Conservation (phyloP, 2,888 invertebrate genomes). For the Matsumyia berberina region DNA sequence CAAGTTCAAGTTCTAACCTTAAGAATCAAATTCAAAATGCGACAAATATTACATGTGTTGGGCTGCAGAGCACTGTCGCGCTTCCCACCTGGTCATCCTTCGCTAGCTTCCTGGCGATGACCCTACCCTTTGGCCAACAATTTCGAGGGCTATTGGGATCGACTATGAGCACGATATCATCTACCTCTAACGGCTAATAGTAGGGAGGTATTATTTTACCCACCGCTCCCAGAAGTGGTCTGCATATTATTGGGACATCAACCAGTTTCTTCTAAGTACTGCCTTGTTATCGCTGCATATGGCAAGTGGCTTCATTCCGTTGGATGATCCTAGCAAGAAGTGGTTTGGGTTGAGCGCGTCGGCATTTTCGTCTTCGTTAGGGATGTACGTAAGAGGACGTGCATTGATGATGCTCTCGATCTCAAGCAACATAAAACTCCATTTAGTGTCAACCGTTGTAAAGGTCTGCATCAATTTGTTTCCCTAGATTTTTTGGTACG, state of each 20-base stretch:
- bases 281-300: no score
- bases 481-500: background rate
- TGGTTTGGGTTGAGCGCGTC: no score
- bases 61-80: background rate
- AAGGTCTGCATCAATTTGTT: slow-evolving; percentile 10
- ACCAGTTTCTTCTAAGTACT: no score
- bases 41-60: no score
- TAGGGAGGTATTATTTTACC: no score
- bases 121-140: slow-evolving; percentile 52
- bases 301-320: slow-evolving; percentile 31
- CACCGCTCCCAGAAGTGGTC: no score
- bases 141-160: slow-evolving; percentile 39
- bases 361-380: no score
- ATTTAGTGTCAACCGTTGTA: slow-evolving; percentile 34
- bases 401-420: no score
- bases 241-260: no score
- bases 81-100: slow-evolving; percentile 17
- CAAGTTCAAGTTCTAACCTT: no score
- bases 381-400: no score
- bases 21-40: no score
- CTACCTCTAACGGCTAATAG: slow-evolving; percentile 46
- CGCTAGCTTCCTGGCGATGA: slow-evolving; percentile 10
- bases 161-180: slow-evolving; percentile 59
- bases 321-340: slow-evolving; percentile 6
- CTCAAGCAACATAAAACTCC: slow-evolving; percentile 76